phyloP scores from a whole-genome alignment of 2,888 invertebrate species.

The Chymomyza caudatula region DNA sequence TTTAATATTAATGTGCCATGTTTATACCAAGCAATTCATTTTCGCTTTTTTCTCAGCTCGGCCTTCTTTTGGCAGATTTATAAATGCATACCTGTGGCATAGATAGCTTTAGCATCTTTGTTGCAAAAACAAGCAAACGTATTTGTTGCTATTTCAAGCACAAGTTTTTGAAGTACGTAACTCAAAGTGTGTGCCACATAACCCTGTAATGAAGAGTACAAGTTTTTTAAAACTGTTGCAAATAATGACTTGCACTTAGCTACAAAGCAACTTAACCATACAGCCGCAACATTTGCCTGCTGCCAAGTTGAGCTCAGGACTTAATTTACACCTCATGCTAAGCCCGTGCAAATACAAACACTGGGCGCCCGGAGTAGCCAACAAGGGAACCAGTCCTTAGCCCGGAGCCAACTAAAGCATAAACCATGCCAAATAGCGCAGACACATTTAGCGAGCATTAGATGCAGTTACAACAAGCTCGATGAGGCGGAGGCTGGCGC shows the following conservation, averaged over 20 bases:
- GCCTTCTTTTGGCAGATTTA: not conserved
- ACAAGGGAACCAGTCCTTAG: not conserved
- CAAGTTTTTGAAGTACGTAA: too few species aligned
- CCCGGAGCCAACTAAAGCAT: slow-evolving; percentile 40
- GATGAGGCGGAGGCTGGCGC: slow-evolving; percentile 3
- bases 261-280: not conserved
- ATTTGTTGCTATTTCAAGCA: too few species aligned
- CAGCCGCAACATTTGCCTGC: slow-evolving; percentile 5
- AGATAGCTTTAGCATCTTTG: not conserved
- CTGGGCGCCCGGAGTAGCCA: slow-evolving; percentile 9
- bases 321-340: slow-evolving; percentile 68
- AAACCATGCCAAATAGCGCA: slow-evolving; percentile 48
- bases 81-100: too few species aligned
- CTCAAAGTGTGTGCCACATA: not conserved
- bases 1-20: slow-evolving; percentile 73
- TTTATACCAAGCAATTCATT: slow-evolving; percentile 72
- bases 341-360: slow-evolving; percentile 51
- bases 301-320: slow-evolving; percentile 48
- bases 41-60: slow-evolving; percentile 23
- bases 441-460: slow-evolving; percentile 42
- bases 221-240: not conserved
- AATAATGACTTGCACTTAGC: slow-evolving; percentile 65
- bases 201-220: not conserved
- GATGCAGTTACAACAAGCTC: slow-evolving; percentile 27
- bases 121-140: too few species aligned